Evolutionary conservation across 2,888 invertebrate genomes (phyloP).

Genomic region (Pachymerium ferrugineum): DNA sequence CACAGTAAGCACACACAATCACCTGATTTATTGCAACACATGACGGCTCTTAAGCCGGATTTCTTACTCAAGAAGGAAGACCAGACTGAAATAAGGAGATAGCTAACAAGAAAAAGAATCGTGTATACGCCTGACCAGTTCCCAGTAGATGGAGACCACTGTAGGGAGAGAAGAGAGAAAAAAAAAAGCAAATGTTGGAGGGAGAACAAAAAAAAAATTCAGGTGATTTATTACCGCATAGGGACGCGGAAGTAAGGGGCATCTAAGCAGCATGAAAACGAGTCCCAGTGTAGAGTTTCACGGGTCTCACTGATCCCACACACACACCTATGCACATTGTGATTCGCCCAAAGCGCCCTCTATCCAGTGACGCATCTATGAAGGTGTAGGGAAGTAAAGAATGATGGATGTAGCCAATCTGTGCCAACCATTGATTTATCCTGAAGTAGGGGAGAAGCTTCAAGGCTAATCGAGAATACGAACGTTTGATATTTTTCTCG

Average conservation of each 20-base stretch:
- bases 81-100: slow-evolving; percentile 24
- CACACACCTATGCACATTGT: slow-evolving; percentile 24
- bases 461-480: background rate
- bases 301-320: background rate
- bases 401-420: slow-evolving; percentile 23
- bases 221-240: background rate
- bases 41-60: slow-evolving; percentile 25
- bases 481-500: background rate
- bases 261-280: slow-evolving; percentile 12
- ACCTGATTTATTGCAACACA: slow-evolving; percentile 27
- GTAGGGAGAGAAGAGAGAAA: background rate
- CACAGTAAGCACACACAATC: slow-evolving; percentile 21
- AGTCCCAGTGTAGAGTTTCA: background rate
- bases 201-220: too few relatives aligned
- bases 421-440: slow-evolving; percentile 14
- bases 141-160: slow-evolving; percentile 20
- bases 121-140: slow-evolving; percentile 24
- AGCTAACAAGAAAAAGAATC: slow-evolving; percentile 27
- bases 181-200: too few relatives aligned
- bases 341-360: slow-evolving; percentile 24
- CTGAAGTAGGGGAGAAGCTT: background rate
- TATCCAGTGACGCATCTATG: background rate
- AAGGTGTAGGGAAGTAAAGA: background rate
- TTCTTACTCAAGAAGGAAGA: slow-evolving; percentile 11
- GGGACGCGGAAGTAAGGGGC: slow-evolving; percentile 6